Evolutionary conservation across 1,140 invertebrate genomes (phyloP), one percentile per base, ranked within the genome.

Genomic region (Venturia canescens): DNA sequence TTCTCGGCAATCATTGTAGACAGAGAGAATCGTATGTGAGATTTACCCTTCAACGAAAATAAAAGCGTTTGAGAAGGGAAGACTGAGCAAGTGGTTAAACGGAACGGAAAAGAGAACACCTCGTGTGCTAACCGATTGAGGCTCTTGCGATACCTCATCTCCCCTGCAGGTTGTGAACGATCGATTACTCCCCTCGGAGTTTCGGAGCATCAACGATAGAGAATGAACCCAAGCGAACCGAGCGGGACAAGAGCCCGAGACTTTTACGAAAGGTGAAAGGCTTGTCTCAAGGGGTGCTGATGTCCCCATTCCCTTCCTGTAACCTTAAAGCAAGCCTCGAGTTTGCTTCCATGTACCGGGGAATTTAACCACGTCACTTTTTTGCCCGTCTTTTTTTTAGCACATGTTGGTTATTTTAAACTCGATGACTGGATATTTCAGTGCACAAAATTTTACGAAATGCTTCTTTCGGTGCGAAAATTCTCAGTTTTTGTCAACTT

Each of bases 151-250:
- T 31, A 9, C n/a, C 50, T 53, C 50, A n/a, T 53, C 50, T 53
- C 50, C n/a, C 50, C 18, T 53, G n/a, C n/a, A 53, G 16, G 0
- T 53, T 53, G 67, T 69, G 67, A 69, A 69, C 67, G 29, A 69
- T 69, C 67, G 67, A 69, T 69, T 69, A 69, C 67, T 69, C 67
- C 67, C 67, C 29, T 31, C 16, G 67, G 67, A 69, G 67, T n/a
- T 21, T 26, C 63, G 50, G 6, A 21, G 50, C 1, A 5, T 53
- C 5, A 15, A n/a, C 67, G 67, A 69, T 31, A 69, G 67, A 69
- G 67, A 69, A 69, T 69, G 26, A 69, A 69, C 67, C 29, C 27
- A 16, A 34, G 67, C 29, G 29, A 31, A 31, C 67, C 29, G 34
- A 53, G 50, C 50, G 50, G 29, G 16, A 69, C 27, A 18, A 27